Evolutionary conservation across 2,113 vertebrate genomes (phyloP).

Genomic region (Galeopterus variegatus): DNA sequence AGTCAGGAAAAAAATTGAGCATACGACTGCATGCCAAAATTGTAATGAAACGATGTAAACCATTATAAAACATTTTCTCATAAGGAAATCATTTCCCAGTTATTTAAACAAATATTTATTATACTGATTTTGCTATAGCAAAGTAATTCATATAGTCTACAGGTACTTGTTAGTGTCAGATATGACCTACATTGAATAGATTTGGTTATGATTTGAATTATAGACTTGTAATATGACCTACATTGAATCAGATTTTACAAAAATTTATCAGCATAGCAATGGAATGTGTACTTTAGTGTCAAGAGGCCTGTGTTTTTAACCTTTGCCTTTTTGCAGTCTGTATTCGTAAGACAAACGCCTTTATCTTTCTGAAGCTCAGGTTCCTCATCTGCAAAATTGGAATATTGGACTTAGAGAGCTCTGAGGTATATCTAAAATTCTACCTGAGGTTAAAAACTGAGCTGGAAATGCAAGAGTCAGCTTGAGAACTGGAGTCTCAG

Average conservation of each 20-base stretch:
- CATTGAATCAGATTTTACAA: background rate
- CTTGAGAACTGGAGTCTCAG: background rate
- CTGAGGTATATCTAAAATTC: background rate
- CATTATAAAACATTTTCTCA: background rate
- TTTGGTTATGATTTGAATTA: no score
- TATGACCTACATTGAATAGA: background rate
- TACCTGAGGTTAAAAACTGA: background rate
- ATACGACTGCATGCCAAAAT: background rate
- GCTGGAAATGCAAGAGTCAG: background rate
- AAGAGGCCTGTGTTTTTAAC: background rate
- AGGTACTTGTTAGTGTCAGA: background rate
- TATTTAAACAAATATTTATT: conserved; percentile 7
- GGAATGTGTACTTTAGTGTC: background rate
- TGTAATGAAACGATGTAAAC: background rate
- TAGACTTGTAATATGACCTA: background rate
- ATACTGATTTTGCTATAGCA: background rate
- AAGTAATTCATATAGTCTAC: background rate
- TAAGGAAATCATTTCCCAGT: background rate
- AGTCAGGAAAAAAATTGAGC: background rate
- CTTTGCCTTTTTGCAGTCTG: background rate
- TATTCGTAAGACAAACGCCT: background rate
- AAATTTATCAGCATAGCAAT: background rate
- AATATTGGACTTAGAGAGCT: background rate
- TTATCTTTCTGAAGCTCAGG: background rate
- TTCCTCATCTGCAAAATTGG: background rate